Conservation (phyloP, 2,113 vertebrate species). For the Corythornis madagascariensis region DNA sequence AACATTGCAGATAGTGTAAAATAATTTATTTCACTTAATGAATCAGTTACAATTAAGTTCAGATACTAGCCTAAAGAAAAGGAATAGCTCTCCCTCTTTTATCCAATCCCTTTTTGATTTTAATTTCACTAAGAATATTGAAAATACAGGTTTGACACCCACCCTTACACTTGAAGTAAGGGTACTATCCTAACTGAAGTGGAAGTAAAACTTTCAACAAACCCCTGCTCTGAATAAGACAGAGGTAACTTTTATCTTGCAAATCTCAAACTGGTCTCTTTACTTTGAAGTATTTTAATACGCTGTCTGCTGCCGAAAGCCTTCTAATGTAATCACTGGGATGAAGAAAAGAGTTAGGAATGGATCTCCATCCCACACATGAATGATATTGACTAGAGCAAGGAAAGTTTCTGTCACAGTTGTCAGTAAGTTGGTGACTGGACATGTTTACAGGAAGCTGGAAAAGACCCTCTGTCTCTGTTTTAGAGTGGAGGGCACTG, state of each 20-base stretch:
- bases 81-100: neutral
- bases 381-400: neutral
- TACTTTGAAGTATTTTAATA: neutral
- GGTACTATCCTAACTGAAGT: neutral
- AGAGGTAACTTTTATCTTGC: neutral
- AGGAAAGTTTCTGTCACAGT: neutral
- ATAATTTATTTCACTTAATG: neutral
- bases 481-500: neutral
- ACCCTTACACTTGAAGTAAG: no score
- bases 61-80: neutral
- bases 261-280: neutral
- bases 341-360: neutral
- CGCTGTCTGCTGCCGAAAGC: neutral
- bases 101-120: accelerated
- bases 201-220: neutral
- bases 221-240: neutral
- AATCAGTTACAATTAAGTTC: neutral
- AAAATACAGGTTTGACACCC: neutral
- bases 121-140: neutral
- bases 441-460: neutral
- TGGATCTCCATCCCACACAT: neutral
- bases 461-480: neutral
- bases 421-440: neutral
- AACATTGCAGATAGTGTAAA: neutral
- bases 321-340: neutral